Conservation (phyloP, 2,888 invertebrate genomes). For the Uropetala carovei region DNA sequence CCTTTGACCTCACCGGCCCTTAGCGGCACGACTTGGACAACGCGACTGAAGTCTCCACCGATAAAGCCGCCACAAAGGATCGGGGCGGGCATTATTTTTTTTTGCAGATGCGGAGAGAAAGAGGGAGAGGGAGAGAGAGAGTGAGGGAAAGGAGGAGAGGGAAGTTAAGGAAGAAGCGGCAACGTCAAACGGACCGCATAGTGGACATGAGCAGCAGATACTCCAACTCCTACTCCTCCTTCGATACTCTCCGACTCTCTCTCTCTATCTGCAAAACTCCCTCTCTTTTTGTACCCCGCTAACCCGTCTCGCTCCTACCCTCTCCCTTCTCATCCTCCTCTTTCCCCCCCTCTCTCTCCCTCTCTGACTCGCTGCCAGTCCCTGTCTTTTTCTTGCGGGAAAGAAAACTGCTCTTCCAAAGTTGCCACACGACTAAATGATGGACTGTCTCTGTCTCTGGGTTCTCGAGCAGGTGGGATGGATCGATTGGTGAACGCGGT, state of each 20-base stretch:
- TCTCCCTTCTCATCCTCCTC: neutral
- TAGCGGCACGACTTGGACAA: neutral
- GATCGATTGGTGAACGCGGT: neutral
- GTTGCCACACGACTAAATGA: conserved; percentile 35
- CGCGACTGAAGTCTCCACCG: neutral
- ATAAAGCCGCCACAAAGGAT: conserved; percentile 12
- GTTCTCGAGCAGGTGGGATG: neutral
- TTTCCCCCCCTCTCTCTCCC: neutral
- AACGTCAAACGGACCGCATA: conserved; percentile 10
- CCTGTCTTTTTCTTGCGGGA: neutral
- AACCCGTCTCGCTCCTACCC: neutral
- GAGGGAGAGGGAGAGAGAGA: too few species aligned
- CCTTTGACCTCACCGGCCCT: conserved; percentile 19
- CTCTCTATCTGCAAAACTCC: neutral
- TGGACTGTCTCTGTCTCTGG: neutral
- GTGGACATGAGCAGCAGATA: neutral
- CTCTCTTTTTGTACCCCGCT: neutral
- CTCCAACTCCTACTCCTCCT: neutral
- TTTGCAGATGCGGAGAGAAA: neutral
- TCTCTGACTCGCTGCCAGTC: neutral
- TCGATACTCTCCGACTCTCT: neutral
- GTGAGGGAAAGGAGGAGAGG: too few species aligned
- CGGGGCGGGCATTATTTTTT: neutral
- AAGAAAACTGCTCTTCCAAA: conserved; percentile 9
- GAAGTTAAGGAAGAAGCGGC: neutral